These are phyloP conservation scores for Atopsyche davidsoni DNA, from an alignment of 1,140 invertebrate genomes.

Conservation along the genomic window DNA sequence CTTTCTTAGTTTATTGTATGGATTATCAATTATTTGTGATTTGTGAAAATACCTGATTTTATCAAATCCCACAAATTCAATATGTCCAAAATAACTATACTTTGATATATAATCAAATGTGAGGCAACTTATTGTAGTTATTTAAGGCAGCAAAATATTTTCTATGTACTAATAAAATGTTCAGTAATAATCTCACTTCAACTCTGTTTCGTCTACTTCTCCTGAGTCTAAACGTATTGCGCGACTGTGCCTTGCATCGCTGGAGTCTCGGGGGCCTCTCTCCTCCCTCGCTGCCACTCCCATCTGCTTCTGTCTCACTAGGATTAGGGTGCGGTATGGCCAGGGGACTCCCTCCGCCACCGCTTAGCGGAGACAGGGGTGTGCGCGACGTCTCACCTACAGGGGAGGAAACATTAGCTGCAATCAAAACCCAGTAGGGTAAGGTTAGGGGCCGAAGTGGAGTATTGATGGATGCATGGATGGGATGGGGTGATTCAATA, in stretches of 20 bases:
- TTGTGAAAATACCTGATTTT: neutral
- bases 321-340: constrained; percentile 39
- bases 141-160: no score
- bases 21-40: neutral
- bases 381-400: constrained; percentile 69
- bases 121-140: no score
- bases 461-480: no score
- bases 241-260: constrained; percentile 86
- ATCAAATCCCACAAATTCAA: neutral
- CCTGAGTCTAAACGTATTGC: constrained; percentile 85
- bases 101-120: no score
- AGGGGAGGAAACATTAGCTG: no score
- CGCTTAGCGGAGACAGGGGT: constrained; percentile 59
- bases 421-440: no score
- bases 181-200: constrained; percentile 35
- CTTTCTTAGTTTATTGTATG: neutral
- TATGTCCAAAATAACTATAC: no score
- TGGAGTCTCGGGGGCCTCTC: constrained; percentile 74
- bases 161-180: no score
- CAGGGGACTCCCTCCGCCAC: constrained; percentile 8
- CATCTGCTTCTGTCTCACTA: constrained; percentile 21
- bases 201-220: constrained; percentile 60
- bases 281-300: constrained; percentile 32
- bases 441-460: no score
- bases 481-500: no score